Evolutionary conservation across 1,140 invertebrate species (phyloP).

Genomic region (Chlorops oryzae): DNA sequence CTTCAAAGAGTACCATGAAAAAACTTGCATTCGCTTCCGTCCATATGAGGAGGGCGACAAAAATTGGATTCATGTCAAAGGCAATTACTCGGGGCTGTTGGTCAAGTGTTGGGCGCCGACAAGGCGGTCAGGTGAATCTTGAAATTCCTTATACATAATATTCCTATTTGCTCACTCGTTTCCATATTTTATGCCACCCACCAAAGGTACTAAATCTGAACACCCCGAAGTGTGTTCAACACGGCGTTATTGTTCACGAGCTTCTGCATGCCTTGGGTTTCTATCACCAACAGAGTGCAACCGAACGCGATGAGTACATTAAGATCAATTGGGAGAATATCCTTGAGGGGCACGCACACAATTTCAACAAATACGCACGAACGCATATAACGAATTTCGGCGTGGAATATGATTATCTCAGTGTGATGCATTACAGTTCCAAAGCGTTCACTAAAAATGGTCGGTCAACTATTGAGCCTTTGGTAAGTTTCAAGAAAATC

Average conservation of each 20-base stretch:
- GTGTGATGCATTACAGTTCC: constrained; percentile 67
- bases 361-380: constrained; percentile 64
- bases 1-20: constrained; percentile 62
- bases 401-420: constrained; percentile 61
- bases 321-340: constrained; percentile 63
- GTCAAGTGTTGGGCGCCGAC: constrained; percentile 64
- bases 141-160: neutral
- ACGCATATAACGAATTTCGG: constrained; percentile 59
- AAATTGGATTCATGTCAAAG: constrained; percentile 59
- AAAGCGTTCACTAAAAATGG: constrained; percentile 60
- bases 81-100: constrained; percentile 69
- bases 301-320: constrained; percentile 64
- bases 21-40: constrained; percentile 68
- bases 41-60: constrained; percentile 60
- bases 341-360: constrained; percentile 55
- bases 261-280: constrained; percentile 67
- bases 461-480: constrained; percentile 54
- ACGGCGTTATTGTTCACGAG: constrained; percentile 58
- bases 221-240: constrained; percentile 52
- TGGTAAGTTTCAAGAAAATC: constrained; percentile 41
- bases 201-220: constrained; percentile 52
- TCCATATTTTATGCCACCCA: too few species aligned
- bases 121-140: constrained; percentile 52
- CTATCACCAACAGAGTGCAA: constrained; percentile 65
- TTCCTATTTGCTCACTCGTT: neutral